Conservation (phyloP, 2,113 vertebrate species). For the Pionites leucogaster region DNA sequence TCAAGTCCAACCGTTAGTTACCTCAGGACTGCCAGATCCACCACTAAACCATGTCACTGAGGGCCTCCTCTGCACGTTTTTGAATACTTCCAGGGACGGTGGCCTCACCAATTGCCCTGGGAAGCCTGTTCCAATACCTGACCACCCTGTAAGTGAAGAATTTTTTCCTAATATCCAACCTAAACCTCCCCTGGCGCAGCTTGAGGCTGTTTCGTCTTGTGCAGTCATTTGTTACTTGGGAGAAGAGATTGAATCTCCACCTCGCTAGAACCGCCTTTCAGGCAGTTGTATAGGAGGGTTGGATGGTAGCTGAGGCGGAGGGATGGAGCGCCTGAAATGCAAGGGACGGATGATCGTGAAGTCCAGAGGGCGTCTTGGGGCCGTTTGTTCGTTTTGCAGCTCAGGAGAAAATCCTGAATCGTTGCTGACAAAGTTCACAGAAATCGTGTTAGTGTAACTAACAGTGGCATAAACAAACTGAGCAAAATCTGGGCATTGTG, state of each 20-base stretch:
- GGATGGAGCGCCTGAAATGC: background rate
- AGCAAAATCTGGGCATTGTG: background rate
- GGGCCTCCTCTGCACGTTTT: background rate
- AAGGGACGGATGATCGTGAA: accelerated
- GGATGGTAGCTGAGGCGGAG: background rate
- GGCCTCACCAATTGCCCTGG: background rate
- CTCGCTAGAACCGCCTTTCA: background rate
- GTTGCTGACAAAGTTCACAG: background rate
- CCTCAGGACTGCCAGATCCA: background rate
- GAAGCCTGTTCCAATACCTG: background rate
- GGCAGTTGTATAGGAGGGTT: background rate
- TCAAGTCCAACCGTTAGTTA: background rate
- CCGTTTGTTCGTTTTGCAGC: too few species aligned
- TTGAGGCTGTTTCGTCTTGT: background rate
- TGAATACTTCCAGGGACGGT: background rate
- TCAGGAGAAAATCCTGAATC: background rate
- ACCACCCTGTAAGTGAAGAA: background rate
- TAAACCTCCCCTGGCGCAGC: background rate
- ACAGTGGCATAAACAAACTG: accelerated
- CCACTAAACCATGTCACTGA: background rate
- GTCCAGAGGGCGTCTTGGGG: accelerated
- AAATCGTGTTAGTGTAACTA: accelerated
- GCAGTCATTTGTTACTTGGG: background rate
- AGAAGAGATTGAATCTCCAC: background rate
- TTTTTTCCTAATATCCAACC: background rate